Base-by-base conservation (phyloP, 2,797 vertebrate species). In the Acropternis orthonyx region DNA sequence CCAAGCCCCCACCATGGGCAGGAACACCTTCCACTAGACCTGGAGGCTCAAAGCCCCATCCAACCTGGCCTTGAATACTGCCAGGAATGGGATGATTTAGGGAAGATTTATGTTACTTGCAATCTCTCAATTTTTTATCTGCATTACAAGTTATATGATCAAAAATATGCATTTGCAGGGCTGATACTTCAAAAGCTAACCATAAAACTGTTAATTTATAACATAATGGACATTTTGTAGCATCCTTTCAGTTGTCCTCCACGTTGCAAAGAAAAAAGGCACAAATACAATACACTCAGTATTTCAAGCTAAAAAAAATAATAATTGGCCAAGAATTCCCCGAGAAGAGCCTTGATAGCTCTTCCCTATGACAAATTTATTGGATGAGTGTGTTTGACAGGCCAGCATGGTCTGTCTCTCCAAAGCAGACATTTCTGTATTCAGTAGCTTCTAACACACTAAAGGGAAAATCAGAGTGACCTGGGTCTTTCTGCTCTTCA, bases 1-100 rank as follows among this genome's bases (percentile, higher is more conserved):
- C 24, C n/a, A 46, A 4, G 1, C 2, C 1, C 24, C 9, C 6
- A 2, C 14, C n/a, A 51, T 13, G 12, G 32, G 20, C 14, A 51
- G 43, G 28, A 24, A 30, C 56, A 39, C 3, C 20, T 30, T 39
- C 21, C 20, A 52, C 65, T 39, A 51, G 28, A 51, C 9, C 12
- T 6, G 12, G 51, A 15, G 30, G 37, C 10, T 71, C 17, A 44
- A 32, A 58, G 37, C 12, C 24, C 28, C 28, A 14, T 44, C 7
- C 63, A 46, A 34, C 43, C 12, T 46, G 16, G 32, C 32, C 43
- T 34, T 66, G 63, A 46, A 34, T 46, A 66, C 17, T 34, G 12
- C 6, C 32, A 46, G 23, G 43, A 8, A 34, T 26, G 63, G 16
- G 43, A 46, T 26, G 16, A 44, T 18, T 65, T 46, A 46, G 32